Evolutionary conservation across 2,113 vertebrate species (phyloP).

Genomic region (Scophthalmus maximus): DNA sequence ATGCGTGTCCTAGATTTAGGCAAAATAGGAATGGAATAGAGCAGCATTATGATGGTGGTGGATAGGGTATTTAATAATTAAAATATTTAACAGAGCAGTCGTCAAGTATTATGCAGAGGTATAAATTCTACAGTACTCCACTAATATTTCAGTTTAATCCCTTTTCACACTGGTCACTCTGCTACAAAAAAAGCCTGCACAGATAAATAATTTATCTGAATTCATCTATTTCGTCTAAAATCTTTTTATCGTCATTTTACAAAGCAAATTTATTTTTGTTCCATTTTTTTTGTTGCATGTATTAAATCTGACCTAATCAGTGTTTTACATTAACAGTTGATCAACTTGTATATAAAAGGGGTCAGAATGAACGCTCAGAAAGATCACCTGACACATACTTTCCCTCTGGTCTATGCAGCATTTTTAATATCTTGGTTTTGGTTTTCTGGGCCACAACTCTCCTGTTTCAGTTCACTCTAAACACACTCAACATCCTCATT

Average conservation of each 20-base stretch:
- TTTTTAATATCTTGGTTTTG: background rate
- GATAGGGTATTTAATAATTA: slow-evolving; percentile 63
- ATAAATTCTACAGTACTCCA: slow-evolving; percentile 42
- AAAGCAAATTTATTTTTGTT: background rate
- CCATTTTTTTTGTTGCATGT: too few relatives aligned
- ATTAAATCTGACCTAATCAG: too few relatives aligned
- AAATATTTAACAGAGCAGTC: slow-evolving; percentile 59
- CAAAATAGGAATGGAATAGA: slow-evolving; percentile 69
- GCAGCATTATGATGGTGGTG: slow-evolving; percentile 44
- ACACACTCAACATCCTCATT: background rate
- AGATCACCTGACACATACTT: too few relatives aligned
- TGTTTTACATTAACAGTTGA: too few relatives aligned
- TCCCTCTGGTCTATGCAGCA: background rate
- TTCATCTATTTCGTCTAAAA: slow-evolving; percentile 25
- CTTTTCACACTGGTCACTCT: slow-evolving; percentile 18
- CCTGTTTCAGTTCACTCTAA: background rate
- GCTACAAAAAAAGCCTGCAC: slow-evolving; percentile 19
- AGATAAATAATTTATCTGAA: too few relatives aligned
- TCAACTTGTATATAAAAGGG: too few relatives aligned
- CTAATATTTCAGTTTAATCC: too few relatives aligned
- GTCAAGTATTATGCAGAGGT: slow-evolving; percentile 52
- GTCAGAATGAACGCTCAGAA: too few relatives aligned
- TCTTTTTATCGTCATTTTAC: background rate
- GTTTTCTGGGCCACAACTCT: background rate
- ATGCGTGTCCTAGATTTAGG: slow-evolving; percentile 75